Evolutionary conservation across 2,888 invertebrate species (phyloP), one percentile per base, ranked within the genome.

Genomic region (Campoletis raptor): DNA sequence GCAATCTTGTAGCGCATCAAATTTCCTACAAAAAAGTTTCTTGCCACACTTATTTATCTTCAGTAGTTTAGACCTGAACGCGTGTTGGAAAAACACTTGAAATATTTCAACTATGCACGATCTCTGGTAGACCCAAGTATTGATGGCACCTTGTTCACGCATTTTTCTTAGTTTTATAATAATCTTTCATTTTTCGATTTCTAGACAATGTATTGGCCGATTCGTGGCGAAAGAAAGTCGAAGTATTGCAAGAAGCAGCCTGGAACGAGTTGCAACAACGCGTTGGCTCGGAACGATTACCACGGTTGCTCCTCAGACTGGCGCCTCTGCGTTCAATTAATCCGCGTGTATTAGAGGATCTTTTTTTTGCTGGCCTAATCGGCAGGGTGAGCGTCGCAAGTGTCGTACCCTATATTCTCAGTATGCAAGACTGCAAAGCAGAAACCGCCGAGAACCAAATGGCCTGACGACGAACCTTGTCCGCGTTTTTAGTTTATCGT

Each of bases 321-420:
- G 96, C 97, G 0, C 96, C 97, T 7, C 94, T 98, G 37, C 95
- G 97, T 89, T 96, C 96, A 89, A 96, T 97, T 93, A 96, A 97
- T 82, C 97, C 97, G 2, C 95, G 96, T 18, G 96, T 97, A 86
- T 95, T 99, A 79, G 99, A 99, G 94, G 98, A 99, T 92, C 95
- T 99, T 80, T 99, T 99, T 95, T 99, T 99, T 93, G 97, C 98
- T 5, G 98, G 98, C 76, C 96, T 99, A 87, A 97, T 98, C 72
- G 99, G 98, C 7, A 98, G 97, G 94, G 98, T 99, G 90, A 98
- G 98, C 95, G 98, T 99, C 85, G 98, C 99, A 93, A 98, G 97
- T 92, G 98, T 99, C 90, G 97, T 99, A 94, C 99, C 99, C 42
- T 98, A 97, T 91, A 97, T 99, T 92, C 96, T 99, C 90, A 97